A percentile compares a stretch with the other conserved stretches of the same genome.
phyloP scores from a whole-genome alignment of 2,113 vertebrate genomes.

The Erinaceus europaeus region DNA sequence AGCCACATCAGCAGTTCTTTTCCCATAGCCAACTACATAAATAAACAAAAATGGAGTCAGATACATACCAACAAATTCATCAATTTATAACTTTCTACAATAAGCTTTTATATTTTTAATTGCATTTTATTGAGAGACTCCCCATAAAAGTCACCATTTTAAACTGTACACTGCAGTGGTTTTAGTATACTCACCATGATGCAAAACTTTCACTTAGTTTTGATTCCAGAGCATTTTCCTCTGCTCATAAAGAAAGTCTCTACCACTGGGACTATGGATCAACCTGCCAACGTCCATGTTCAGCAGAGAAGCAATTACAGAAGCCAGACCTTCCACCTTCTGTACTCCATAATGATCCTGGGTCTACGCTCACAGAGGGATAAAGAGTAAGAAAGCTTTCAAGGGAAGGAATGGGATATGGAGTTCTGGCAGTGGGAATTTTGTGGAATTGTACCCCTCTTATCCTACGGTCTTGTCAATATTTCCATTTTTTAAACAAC shows the following conservation, averaged over 20 bases:
- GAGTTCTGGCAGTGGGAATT: too few species aligned
- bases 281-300: too few species aligned
- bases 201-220: not conserved
- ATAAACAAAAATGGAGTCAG: constrained; percentile 29
- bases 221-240: constrained; percentile 28
- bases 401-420: too few species aligned
- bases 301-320: too few species aligned
- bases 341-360: too few species aligned
- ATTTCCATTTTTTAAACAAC: too few species aligned
- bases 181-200: not conserved
- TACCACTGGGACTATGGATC: too few species aligned
- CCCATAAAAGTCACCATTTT: constrained; percentile 1
- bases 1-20: not conserved
- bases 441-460: too few species aligned
- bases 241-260: not conserved
- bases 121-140: not conserved
- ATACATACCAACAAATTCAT: constrained; percentile 16
- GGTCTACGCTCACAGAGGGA: too few species aligned
- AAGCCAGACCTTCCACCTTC: too few species aligned
- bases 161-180: not conserved
- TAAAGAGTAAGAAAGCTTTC: too few species aligned
- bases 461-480: too few species aligned
- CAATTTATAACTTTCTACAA: constrained; percentile 6
- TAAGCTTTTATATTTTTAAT: constrained; percentile 34
- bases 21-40: not conserved